phyloP scores from a whole-genome alignment of 2,888 invertebrate genomes.

The Drosophila siamana region DNA sequence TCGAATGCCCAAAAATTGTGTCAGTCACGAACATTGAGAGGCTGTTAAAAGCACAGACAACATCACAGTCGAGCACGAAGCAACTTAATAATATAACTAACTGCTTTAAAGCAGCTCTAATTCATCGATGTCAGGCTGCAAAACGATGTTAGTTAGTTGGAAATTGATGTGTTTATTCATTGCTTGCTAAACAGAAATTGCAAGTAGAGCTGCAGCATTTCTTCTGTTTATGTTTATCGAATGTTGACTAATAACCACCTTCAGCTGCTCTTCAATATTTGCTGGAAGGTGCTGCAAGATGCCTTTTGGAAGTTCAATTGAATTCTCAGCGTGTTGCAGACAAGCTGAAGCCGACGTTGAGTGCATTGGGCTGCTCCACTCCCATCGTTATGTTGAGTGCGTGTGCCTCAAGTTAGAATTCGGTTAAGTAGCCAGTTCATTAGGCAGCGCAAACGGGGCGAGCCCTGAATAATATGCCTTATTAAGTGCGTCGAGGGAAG shows the following conservation, averaged over 20 bases:
- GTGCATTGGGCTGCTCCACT: constrained; percentile 17
- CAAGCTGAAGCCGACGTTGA: not conserved
- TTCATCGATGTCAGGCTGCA: not conserved
- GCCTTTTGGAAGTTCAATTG: not conserved
- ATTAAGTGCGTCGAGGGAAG: constrained; percentile 61
- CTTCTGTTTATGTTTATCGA: too few relatives aligned
- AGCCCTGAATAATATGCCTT: constrained; percentile 63
- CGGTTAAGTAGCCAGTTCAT: constrained; percentile 60
- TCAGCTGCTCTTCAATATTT: not conserved
- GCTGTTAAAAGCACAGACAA: not conserved
- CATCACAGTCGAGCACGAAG: not conserved
- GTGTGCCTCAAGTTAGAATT: constrained; percentile 28
- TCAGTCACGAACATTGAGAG: not conserved
- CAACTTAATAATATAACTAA: not conserved
- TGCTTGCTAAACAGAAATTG: too few relatives aligned
- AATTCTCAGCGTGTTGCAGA: not conserved
- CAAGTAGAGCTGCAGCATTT: not conserved
- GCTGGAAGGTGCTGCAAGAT: too few relatives aligned
- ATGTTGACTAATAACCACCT: too few relatives aligned
- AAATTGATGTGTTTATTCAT: too few relatives aligned
- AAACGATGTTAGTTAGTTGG: too few relatives aligned
- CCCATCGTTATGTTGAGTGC: constrained; percentile 49
- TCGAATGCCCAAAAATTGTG: constrained; percentile 1
- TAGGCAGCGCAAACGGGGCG: constrained; percentile 29
- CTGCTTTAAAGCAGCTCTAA: not conserved